Conservation (phyloP, 2,797 vertebrate species). For the Simalia tracyae region DNA sequence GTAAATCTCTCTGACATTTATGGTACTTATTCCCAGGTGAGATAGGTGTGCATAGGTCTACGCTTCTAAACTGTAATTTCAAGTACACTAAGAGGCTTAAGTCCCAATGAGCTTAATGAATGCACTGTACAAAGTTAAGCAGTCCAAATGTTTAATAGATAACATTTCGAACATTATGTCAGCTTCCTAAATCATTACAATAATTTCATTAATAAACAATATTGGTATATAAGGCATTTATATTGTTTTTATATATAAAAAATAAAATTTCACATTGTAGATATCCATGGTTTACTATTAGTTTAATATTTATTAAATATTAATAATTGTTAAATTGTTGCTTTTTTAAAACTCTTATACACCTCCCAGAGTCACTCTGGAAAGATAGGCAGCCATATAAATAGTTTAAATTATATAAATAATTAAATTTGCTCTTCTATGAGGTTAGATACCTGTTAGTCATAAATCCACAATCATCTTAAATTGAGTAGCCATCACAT, state of each 20-base stretch:
- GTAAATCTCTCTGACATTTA: not conserved
- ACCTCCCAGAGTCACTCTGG: not conserved
- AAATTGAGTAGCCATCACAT: not conserved
- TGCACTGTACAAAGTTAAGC: not conserved
- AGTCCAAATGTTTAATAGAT: not conserved
- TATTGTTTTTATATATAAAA: not conserved
- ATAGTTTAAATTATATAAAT: not conserved
- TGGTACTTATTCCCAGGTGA: not conserved
- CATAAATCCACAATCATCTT: slow-evolving; percentile 15
- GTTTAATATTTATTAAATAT: not conserved
- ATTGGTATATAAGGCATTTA: not conserved
- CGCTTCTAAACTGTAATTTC: not conserved
- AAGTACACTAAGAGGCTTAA: not conserved
- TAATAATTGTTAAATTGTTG: not conserved
- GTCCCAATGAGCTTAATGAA: not conserved
- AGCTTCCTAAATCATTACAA: not conserved
- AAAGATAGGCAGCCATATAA: not conserved
- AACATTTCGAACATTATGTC: not conserved
- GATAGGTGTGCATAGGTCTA: not conserved
- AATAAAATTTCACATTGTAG: not conserved
- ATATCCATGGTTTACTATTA: not conserved
- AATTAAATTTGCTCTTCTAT: not conserved
- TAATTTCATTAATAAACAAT: not conserved
- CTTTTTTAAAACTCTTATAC: not conserved
- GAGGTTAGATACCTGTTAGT: slow-evolving; percentile 14